A percentile compares a stretch with the other conserved stretches of the same genome.
Evolutionary conservation across 1,140 invertebrate genomes (phyloP).

Genomic region (Papilio polytes): DNA sequence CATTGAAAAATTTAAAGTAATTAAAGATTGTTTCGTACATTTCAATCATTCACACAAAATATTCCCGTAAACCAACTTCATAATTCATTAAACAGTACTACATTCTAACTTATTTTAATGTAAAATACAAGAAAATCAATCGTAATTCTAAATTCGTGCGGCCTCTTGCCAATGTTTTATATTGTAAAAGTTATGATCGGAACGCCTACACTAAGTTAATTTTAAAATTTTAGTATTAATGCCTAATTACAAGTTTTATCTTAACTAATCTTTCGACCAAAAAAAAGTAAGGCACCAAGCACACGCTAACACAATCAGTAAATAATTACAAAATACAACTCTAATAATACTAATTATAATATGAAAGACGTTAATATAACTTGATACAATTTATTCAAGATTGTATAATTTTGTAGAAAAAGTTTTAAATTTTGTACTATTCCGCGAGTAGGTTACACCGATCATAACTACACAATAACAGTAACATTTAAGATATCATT

Average conservation of each 20-base stretch:
- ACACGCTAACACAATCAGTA: background rate
- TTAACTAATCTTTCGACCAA: background rate
- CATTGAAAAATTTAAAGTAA: background rate
- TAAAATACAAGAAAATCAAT: background rate
- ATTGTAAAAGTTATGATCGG: background rate
- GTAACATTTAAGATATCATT: background rate
- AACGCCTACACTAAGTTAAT: background rate
- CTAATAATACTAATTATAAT: background rate
- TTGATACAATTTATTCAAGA: too few relatives aligned
- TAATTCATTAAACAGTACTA: constrained; percentile 11
- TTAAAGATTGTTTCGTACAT: background rate
- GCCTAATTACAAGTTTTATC: background rate
- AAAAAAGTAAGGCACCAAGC: background rate
- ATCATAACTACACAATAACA: constrained; percentile 10
- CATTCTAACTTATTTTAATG: constrained; percentile 23
- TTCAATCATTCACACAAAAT: background rate
- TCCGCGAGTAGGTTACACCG: background rate
- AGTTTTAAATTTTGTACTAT: background rate
- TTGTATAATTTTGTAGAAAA: background rate
- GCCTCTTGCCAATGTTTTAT: background rate
- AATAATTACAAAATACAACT: background rate
- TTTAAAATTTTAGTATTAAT: background rate
- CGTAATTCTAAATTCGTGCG: background rate
- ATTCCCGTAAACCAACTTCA: background rate
- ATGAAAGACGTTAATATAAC: background rate